Evolutionary conservation across 2,888 invertebrate species (phyloP).

Genomic region (Drosophila prolongata): DNA sequence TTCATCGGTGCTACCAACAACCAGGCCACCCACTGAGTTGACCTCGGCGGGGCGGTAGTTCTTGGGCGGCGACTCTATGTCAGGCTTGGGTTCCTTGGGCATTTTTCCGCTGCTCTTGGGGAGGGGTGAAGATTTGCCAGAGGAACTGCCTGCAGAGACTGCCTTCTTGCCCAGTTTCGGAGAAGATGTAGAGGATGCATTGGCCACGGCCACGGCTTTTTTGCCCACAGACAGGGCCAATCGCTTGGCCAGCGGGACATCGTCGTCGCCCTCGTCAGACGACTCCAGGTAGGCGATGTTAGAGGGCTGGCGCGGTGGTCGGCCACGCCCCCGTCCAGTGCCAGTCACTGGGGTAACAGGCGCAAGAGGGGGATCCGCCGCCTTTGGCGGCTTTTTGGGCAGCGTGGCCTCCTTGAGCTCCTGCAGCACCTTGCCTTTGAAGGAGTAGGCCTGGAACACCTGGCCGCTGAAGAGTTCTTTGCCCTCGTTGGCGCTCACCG

Average conservation of each 20-base stretch:
- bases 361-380: conserved; percentile 61
- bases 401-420: conserved; percentile 82
- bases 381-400: conserved; percentile 79
- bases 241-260: conserved; percentile 85
- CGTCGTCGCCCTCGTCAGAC: conserved; percentile 84
- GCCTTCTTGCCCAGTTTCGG: conserved; percentile 52
- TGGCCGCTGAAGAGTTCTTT: conserved; percentile 89
- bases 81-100: conserved; percentile 17
- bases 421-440: conserved; percentile 85
- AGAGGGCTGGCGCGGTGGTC: conserved; percentile 56
- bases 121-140: conserved; percentile 65
- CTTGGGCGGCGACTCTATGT: conserved; percentile 59
- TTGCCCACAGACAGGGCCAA: conserved; percentile 76
- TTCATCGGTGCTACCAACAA: conserved; percentile 86
- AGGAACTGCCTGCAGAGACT: conserved; percentile 32
- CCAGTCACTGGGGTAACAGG: conserved; percentile 24
- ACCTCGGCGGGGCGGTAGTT: conserved; percentile 88
- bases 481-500: conserved; percentile 85
- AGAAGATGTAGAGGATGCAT: conserved; percentile 11
- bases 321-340: conserved; percentile 64
- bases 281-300: conserved; percentile 82
- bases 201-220: conserved; percentile 52
- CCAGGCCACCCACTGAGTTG: conserved; percentile 90
- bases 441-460: conserved; percentile 88
- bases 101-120: conserved; percentile 48